These are phyloP conservation scores for Nemapogon koenigi DNA, from an alignment of 2,888 invertebrate species.

Conservation along the genomic window DNA sequence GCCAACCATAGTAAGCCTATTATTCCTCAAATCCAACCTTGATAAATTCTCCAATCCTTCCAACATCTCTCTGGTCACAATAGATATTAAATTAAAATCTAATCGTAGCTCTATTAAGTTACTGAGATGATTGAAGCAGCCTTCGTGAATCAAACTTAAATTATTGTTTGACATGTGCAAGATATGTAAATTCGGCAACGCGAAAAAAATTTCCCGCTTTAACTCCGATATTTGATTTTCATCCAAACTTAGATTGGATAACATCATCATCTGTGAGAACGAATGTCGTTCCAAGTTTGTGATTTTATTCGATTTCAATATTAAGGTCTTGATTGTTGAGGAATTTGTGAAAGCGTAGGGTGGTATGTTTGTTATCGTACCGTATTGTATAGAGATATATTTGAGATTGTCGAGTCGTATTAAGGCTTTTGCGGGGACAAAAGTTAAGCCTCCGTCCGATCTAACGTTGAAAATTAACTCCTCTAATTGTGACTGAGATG, in stretches of 20 bases:
- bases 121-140: constrained; percentile 77
- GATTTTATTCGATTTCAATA: constrained; percentile 74
- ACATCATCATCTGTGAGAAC: constrained; percentile 75
- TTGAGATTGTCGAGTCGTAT: constrained; percentile 72
- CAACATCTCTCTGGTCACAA: constrained; percentile 78
- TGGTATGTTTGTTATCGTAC: constrained; percentile 72
- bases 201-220: constrained; percentile 75
- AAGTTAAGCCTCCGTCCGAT: constrained; percentile 71
- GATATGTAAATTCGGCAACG: constrained; percentile 73
- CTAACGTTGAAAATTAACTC: constrained; percentile 75
- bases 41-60: constrained; percentile 75
- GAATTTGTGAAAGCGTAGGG: constrained; percentile 80
- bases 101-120: constrained; percentile 81
- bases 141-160: constrained; percentile 83
- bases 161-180: constrained; percentile 86
- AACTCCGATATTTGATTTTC: constrained; percentile 80
- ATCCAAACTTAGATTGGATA: constrained; percentile 73
- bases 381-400: constrained; percentile 74
- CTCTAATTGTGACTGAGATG: constrained; percentile 72
- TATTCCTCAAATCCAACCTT: constrained; percentile 74
- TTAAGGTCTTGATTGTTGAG: constrained; percentile 71
- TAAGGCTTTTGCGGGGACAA: constrained; percentile 74
- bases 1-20: constrained; percentile 78
- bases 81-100: constrained; percentile 76
- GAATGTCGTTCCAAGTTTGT: constrained; percentile 70